phyloP scores from a whole-genome alignment of 2,797 vertebrate genomes.

The Champsocephalus esox region DNA sequence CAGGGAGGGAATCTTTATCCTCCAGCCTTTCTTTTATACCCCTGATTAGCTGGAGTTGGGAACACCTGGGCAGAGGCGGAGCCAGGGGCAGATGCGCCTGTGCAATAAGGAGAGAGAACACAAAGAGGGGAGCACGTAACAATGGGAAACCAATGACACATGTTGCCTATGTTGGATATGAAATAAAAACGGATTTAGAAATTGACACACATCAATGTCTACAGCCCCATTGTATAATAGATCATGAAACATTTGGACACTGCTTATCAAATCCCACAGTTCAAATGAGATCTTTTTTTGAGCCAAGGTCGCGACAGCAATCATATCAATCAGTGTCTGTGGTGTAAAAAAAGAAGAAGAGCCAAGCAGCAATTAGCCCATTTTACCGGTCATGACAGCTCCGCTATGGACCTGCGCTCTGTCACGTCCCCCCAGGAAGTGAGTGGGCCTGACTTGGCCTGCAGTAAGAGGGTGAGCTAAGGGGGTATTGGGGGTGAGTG shows the following conservation, averaged over 20 bases:
- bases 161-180: slow-evolving; percentile 27
- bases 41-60: too few species aligned
- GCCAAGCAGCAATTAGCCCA: slow-evolving; percentile 38
- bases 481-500: slow-evolving; percentile 12
- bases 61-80: too few species aligned
- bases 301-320: slow-evolving; percentile 20
- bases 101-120: too few species aligned
- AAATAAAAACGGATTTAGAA: slow-evolving; percentile 2
- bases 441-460: slow-evolving; percentile 22
- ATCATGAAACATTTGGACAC: slow-evolving; percentile 10
- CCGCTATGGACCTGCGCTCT: slow-evolving; percentile 49
- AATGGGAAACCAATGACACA: slow-evolving; percentile 19
- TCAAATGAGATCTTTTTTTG: slow-evolving; percentile 7
- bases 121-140: too few species aligned
- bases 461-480: background rate
- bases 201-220: background rate
- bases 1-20: too few species aligned
- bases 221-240: background rate
- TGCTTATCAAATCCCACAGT: slow-evolving; percentile 21
- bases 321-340: slow-evolving; percentile 35
- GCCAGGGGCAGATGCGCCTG: too few species aligned
- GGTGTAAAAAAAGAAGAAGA: slow-evolving; percentile 16
- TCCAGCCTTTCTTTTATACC: too few species aligned
- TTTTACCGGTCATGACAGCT: slow-evolving; percentile 22
- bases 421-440: slow-evolving; percentile 58